Evolutionary conservation across 2,113 vertebrate species (phyloP).

Genomic region (Antidorcas marsupialis): DNA sequence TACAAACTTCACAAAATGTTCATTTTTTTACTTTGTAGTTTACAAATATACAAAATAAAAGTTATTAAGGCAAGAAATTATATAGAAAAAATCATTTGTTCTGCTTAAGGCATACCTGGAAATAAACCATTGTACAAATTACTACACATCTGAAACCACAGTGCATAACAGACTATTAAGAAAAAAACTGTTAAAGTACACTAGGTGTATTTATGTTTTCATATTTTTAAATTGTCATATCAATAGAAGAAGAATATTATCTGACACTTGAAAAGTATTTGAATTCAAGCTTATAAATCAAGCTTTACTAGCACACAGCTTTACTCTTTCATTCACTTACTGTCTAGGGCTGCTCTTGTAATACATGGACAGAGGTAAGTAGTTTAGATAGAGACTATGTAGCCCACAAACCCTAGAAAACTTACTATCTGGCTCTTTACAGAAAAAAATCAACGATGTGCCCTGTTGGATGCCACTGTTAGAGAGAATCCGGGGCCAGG

Average conservation of each 20-base stretch:
- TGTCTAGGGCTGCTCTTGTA: neutral
- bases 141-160: slow-evolving; percentile 98
- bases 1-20: slow-evolving; percentile 18
- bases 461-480: neutral
- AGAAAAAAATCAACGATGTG: neutral
- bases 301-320: neutral
- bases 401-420: neutral
- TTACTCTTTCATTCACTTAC: neutral
- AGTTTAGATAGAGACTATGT: neutral
- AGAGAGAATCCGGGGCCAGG: neutral
- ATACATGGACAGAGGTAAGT: neutral
- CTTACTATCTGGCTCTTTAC: neutral
- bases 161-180: slow-evolving; percentile 93
- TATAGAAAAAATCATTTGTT: slow-evolving; percentile 89
- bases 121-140: slow-evolving; percentile 92
- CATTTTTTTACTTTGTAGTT: slow-evolving; percentile 84
- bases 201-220: slow-evolving; percentile 76
- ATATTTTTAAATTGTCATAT: neutral
- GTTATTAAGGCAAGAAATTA: slow-evolving; percentile 88
- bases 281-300: neutral
- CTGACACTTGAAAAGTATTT: neutral
- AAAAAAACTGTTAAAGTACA: slow-evolving; percentile 80
- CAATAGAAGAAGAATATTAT: neutral
- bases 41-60: slow-evolving; percentile 92
- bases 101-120: slow-evolving; percentile 88